Conservation (phyloP, 2,888 invertebrate genomes). For the Caenorhabditis sulstoni region DNA sequence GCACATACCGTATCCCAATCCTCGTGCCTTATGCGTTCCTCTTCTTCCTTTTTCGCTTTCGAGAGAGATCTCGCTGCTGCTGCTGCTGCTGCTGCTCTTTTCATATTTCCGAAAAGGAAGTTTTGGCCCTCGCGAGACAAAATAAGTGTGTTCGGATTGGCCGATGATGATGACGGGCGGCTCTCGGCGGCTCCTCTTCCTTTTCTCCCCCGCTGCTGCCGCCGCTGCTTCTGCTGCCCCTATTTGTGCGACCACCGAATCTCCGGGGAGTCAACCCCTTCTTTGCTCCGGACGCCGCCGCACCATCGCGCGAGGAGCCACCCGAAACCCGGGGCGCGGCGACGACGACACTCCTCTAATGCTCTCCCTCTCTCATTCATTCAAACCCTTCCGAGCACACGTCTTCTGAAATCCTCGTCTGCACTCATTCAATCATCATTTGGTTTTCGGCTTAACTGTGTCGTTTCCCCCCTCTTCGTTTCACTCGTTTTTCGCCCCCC, state of each 20-base stretch:
- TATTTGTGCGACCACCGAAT: constrained; percentile 45
- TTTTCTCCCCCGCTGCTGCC: neutral
- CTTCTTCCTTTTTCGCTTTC: constrained; percentile 10
- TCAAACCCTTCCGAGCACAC: too few relatives aligned
- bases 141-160: constrained; percentile 58
- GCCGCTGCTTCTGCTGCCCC: constrained; percentile 25
- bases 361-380: too few relatives aligned
- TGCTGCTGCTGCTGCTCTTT: constrained; percentile 34
- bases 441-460: constrained; percentile 47
- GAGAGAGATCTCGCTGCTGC: neutral
- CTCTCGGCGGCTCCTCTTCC: constrained; percentile 21
- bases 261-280: constrained; percentile 55
- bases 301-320: constrained; percentile 2
- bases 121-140: constrained; percentile 38
- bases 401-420: constrained; percentile 6
- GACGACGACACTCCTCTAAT: constrained; percentile 30
- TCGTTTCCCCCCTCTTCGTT: too few relatives aligned
- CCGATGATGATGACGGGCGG: constrained; percentile 45
- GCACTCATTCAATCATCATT: constrained; percentile 56
- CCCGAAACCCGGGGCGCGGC: constrained; percentile 22
- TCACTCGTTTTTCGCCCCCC: too few relatives aligned
- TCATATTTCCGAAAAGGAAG: constrained; percentile 54
- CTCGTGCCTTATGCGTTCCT: neutral
- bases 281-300: constrained; percentile 31
- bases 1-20: neutral